phyloP scores from a whole-genome alignment of 2,797 vertebrate species.

The Tauraco hartlaubi region DNA sequence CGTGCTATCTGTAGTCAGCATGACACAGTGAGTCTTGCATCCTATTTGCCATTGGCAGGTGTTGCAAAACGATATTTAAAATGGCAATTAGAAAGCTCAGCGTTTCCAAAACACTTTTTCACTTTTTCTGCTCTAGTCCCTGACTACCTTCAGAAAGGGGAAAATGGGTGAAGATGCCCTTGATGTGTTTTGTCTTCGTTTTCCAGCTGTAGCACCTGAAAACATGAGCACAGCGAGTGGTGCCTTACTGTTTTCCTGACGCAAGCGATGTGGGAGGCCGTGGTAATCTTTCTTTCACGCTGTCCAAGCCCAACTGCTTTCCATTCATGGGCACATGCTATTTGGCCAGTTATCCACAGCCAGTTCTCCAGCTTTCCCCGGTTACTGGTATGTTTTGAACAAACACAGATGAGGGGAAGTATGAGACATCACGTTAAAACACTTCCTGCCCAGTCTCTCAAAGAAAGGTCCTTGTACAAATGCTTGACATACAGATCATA shows the following conservation, averaged over 20 bases:
- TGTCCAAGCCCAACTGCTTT: neutral
- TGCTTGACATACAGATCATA: conserved; percentile 75
- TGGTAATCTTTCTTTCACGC: neutral
- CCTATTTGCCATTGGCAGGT: neutral
- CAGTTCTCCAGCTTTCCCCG: conserved; percentile 19
- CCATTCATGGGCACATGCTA: neutral
- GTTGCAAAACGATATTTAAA: neutral
- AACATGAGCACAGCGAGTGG: neutral
- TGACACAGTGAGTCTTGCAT: neutral
- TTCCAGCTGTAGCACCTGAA: neutral
- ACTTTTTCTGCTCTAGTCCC: neutral
- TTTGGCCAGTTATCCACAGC: neutral
- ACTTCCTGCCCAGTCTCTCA: conserved; percentile 45
- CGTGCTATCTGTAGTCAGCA: neutral
- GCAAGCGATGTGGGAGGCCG: accelerated
- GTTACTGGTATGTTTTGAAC: conserved; percentile 64
- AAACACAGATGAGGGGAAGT: conserved; percentile 65
- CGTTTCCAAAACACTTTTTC: neutral
- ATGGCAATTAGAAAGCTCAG: neutral
- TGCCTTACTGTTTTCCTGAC: neutral
- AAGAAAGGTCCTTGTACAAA: conserved; percentile 63
- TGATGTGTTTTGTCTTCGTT: neutral
- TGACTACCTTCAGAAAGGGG: neutral
- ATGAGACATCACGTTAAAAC: conserved; percentile 61
- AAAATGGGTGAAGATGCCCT: neutral